Evolutionary conservation across 2,888 invertebrate genomes (phyloP).

Genomic region (Xylocampa areola): DNA sequence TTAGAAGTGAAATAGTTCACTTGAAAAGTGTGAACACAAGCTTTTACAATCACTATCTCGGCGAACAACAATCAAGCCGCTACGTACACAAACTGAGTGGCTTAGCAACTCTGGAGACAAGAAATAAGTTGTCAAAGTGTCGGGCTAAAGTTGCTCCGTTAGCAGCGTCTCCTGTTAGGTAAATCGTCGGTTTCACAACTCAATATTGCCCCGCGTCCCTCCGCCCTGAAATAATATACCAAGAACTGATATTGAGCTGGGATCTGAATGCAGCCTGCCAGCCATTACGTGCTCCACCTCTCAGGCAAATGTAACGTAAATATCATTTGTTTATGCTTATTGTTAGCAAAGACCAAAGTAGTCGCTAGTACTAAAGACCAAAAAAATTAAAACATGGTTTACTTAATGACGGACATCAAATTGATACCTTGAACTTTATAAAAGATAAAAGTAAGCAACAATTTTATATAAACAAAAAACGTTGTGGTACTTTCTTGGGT

Average conservation of each 20-base stretch:
- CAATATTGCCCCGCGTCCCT: conserved; percentile 81
- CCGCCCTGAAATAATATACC: conserved; percentile 85
- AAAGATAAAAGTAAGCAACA: conserved; percentile 4
- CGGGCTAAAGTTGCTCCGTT: conserved; percentile 85
- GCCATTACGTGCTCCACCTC: conserved; percentile 73
- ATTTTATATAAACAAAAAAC: conserved; percentile 29
- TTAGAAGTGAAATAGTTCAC: conserved; percentile 41
- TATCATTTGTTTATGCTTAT: conserved; percentile 81
- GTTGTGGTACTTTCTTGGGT: conserved; percentile 67
- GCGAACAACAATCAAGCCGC: conserved; percentile 77
- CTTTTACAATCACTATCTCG: conserved; percentile 67
- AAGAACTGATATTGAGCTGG: conserved; percentile 82
- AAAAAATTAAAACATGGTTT: conserved; percentile 64
- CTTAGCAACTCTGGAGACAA: conserved; percentile 84
- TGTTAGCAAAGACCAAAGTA: conserved; percentile 67
- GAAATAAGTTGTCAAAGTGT: conserved; percentile 90
- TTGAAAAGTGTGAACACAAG: conserved; percentile 54
- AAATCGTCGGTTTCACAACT: conserved; percentile 88
- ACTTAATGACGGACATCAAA: conserved; percentile 2
- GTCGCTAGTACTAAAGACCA: conserved; percentile 58
- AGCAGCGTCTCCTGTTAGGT: conserved; percentile 85
- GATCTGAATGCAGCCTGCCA: conserved; percentile 78
- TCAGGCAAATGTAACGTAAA: conserved; percentile 80
- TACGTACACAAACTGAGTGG: conserved; percentile 82
- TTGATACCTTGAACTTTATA: conserved; percentile 6